Conservation (phyloP, 1,140 invertebrate species). For the Bilobella aurantiaca region DNA sequence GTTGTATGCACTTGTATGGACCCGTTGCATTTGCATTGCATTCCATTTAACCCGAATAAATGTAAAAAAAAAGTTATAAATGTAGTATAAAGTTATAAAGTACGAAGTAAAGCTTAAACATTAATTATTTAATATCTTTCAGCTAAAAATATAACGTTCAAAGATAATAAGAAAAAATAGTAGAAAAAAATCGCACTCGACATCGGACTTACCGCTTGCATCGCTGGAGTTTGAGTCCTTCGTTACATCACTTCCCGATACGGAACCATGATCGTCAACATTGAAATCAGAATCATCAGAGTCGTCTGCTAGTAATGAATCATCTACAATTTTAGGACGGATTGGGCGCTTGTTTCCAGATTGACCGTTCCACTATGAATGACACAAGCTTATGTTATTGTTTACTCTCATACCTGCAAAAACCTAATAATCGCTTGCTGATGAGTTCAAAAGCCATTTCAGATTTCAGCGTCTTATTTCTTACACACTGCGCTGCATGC, state of each 20-base stretch:
- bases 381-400: background rate
- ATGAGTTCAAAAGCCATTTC: background rate
- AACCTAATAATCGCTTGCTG: background rate
- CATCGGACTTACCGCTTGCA: constrained; percentile 2
- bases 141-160: too few species aligned
- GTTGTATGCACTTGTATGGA: too few species aligned
- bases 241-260: constrained; percentile 3
- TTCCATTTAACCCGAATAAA: too few species aligned
- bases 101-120: too few species aligned
- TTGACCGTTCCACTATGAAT: constrained; percentile 27
- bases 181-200: too few species aligned
- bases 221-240: background rate
- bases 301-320: constrained; percentile 24
- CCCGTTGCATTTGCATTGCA: too few species aligned
- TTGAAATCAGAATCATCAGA: constrained; percentile 30
- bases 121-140: too few species aligned
- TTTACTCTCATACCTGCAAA: background rate
- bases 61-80: too few species aligned
- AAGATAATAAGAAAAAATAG: too few species aligned
- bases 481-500: background rate
- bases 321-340: constrained; percentile 30
- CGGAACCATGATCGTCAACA: constrained; percentile 12
- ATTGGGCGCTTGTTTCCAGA: constrained; percentile 26
- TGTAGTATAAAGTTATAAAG: too few species aligned
- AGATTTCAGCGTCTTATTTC: background rate